Percentiles rank a stretch among this genome's conserved stretches.
These are phyloP conservation scores for Eupithecia subfuscata DNA, from an alignment of 2,888 invertebrate species.

Conservation along the genomic window DNA sequence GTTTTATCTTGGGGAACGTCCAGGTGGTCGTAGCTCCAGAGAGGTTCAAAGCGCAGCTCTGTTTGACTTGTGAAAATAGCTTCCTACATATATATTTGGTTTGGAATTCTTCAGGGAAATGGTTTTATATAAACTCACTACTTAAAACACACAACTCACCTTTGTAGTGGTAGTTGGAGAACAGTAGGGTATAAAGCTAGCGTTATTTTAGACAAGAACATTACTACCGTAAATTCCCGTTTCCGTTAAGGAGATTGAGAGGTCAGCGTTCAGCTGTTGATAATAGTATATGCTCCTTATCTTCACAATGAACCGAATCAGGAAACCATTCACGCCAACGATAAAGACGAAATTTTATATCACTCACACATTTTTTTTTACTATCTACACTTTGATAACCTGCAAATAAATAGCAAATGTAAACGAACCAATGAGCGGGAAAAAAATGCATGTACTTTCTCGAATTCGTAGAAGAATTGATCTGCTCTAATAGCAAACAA, in stretches of 20 bases:
- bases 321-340: neutral
- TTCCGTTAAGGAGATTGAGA: neutral
- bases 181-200: neutral
- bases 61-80: slow-evolving; percentile 11
- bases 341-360: neutral
- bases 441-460: too few relatives aligned
- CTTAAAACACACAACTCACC: too few relatives aligned
- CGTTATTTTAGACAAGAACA: neutral
- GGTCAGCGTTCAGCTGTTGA: too few relatives aligned
- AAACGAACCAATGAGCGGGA: too few relatives aligned
- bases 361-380: too few relatives aligned
- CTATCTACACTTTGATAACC: too few relatives aligned
- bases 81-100: neutral
- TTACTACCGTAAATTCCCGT: neutral
- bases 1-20: neutral
- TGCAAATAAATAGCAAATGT: too few relatives aligned
- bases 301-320: neutral
- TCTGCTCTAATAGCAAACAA: neutral
- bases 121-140: slow-evolving; percentile 2
- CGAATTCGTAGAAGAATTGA: neutral
- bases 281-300: neutral
- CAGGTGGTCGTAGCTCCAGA: slow-evolving; percentile 6
- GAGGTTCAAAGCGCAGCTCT: slow-evolving; percentile 7
- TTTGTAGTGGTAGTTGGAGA: neutral
- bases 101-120: neutral